A percentile compares a stretch with the other conserved stretches of the same genome.
Evolutionary conservation across 2,113 vertebrate species (phyloP).

Genomic region (Passerina amoena): DNA sequence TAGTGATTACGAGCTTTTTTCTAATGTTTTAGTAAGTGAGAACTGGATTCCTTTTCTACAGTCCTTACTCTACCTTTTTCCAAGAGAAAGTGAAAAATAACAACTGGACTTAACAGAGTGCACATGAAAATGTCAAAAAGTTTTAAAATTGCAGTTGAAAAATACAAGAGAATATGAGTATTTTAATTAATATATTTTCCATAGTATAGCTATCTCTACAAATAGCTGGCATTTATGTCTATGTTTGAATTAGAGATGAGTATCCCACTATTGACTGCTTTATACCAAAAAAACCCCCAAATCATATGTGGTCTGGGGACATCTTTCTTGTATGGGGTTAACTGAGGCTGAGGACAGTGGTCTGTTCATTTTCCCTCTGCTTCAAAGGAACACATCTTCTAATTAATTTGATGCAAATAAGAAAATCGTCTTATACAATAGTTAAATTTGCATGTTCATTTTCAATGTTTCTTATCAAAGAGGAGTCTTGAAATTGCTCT

Average conservation of each 20-base stretch:
- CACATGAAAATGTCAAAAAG: background rate
- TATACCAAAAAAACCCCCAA: background rate
- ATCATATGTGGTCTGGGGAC: background rate
- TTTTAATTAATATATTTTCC: background rate
- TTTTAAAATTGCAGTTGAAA: background rate
- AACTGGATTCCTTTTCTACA: background rate
- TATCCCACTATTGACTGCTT: background rate
- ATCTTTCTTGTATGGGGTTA: background rate
- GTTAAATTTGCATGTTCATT: background rate
- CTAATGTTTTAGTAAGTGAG: constrained; percentile 18
- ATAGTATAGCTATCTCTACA: background rate
- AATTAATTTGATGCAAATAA: background rate
- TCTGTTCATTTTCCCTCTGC: background rate
- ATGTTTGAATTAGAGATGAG: background rate
- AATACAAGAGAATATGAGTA: background rate
- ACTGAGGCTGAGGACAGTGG: background rate
- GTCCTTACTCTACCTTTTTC: background rate
- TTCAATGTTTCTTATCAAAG: background rate
- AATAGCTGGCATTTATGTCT: background rate
- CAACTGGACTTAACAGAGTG: background rate
- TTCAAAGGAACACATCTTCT: background rate
- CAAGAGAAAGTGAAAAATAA: constrained; percentile 20
- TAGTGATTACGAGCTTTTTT: constrained; percentile 24
- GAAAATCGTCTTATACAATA: background rate
- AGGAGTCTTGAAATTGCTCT: background rate